Percentiles rank a stretch among this genome's conserved stretches.
Evolutionary conservation across 2,113 vertebrate genomes (phyloP).

Genomic region (Dipodomys merriami): DNA sequence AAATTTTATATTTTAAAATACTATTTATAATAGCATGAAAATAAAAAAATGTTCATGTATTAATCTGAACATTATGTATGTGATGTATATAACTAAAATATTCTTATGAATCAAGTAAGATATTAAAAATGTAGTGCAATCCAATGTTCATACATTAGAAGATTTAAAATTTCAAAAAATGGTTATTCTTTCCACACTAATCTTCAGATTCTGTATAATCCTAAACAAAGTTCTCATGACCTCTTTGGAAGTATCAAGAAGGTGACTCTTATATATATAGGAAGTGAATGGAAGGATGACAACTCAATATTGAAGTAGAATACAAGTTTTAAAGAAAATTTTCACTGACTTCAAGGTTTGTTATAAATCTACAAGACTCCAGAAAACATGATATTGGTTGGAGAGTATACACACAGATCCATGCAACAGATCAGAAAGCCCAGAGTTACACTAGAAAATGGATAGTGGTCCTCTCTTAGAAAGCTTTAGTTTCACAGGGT

Average conservation of each 20-base stretch:
- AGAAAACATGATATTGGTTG: background rate
- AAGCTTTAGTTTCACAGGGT: background rate
- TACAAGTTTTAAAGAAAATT: background rate
- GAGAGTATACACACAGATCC: background rate
- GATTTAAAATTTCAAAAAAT: background rate
- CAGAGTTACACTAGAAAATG: background rate
- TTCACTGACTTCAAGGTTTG: background rate
- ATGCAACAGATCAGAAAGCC: background rate
- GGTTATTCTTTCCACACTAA: background rate
- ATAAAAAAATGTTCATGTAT: background rate
- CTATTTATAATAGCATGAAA: background rate
- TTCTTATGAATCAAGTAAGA: background rate
- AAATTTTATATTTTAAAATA: background rate
- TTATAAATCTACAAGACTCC: constrained; percentile 15
- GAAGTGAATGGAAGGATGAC: background rate
- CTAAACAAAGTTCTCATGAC: background rate
- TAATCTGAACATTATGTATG: background rate
- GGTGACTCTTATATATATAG: background rate
- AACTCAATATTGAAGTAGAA: background rate
- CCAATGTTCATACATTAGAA: background rate
- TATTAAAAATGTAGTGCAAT: background rate
- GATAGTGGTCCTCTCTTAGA: background rate
- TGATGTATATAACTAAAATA: background rate
- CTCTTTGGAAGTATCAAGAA: background rate
- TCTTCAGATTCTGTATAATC: background rate